A percentile compares a stretch with the other conserved stretches of the same genome.
Evolutionary conservation across 2,888 invertebrate species (phyloP).

Genomic region (Tridacna crocea): DNA sequence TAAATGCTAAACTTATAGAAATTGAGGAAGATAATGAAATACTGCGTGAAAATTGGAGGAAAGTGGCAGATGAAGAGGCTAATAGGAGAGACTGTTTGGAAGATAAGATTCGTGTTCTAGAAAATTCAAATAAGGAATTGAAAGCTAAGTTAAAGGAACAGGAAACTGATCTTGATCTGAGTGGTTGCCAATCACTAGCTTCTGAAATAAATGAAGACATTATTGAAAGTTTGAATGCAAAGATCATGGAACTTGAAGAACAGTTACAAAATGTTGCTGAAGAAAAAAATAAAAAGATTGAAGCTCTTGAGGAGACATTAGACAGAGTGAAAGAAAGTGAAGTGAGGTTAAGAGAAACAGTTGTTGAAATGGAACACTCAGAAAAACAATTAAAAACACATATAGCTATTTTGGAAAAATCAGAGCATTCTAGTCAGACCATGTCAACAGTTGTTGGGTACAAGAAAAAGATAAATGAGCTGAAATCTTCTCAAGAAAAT

Average conservation of each 20-base stretch:
- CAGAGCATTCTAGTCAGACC: conserved; percentile 36
- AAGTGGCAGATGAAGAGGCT: conserved; percentile 77
- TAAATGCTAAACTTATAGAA: conserved; percentile 72
- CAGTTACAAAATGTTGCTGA: conserved; percentile 69
- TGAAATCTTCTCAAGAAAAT: conserved; percentile 73
- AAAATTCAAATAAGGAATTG: conserved; percentile 72
- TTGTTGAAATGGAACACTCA: conserved; percentile 73
- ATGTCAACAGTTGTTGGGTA: conserved; percentile 72
- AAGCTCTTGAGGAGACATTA: conserved; percentile 70
- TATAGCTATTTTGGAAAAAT: conserved; percentile 69
- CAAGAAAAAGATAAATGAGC: conserved; percentile 72
- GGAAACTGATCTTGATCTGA: conserved; percentile 69
- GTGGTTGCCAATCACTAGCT: conserved; percentile 70
- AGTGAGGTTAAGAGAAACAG: conserved; percentile 74
- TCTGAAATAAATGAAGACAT: conserved; percentile 67
- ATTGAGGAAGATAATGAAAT: conserved; percentile 77
- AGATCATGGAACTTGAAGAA: conserved; percentile 70
- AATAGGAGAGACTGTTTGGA: conserved; percentile 72
- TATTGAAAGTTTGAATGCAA: conserved; percentile 59
- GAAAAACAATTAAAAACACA: conserved; percentile 72
- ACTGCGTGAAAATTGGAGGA: conserved; percentile 76
- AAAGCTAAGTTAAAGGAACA: conserved; percentile 72
- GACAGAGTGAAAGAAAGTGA: conserved; percentile 72
- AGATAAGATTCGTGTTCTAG: conserved; percentile 74
- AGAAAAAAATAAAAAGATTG: conserved; percentile 75